Conservation (phyloP, 2,113 vertebrate species). For the Equus przewalskii region DNA sequence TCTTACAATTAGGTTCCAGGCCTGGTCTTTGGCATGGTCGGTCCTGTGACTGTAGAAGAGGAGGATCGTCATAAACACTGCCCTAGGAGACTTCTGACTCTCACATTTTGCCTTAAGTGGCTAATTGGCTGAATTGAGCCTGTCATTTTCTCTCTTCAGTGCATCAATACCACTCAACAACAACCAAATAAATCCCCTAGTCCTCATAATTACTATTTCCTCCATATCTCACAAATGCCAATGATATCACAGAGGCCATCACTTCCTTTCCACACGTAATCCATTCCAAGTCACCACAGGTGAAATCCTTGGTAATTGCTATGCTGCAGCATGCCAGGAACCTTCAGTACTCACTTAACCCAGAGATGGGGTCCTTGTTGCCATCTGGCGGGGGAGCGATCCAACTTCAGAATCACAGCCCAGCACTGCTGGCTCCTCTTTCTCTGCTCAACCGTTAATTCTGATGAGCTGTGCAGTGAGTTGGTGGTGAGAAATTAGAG, state of each 20-base stretch:
- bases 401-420: neutral
- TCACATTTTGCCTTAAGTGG: conserved; percentile 27
- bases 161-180: conserved; percentile 37
- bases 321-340: neutral
- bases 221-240: conserved; percentile 59
- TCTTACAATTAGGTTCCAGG: neutral
- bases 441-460: conserved; percentile 21
- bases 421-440: neutral
- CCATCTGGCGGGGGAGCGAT: conserved; percentile 60
- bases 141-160: conserved; percentile 60
- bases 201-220: conserved; percentile 62
- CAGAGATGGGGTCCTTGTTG: conserved; percentile 10
- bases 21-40: neutral
- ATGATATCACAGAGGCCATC: neutral
- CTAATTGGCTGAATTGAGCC: conserved; percentile 57
- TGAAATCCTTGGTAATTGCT: conserved; percentile 59
- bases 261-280: neutral
- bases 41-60: neutral
- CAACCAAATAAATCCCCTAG: conserved; percentile 43
- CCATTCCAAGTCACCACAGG: conserved; percentile 72
- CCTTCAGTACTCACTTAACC: neutral
- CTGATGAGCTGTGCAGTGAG: conserved; percentile 4
- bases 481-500: conserved; percentile 12
- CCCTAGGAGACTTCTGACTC: neutral
- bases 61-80: neutral